Evolutionary conservation across 2,113 vertebrate species (phyloP), one percentile per base, ranked within the genome.

Genomic region (Odobenus rosmarus): DNA sequence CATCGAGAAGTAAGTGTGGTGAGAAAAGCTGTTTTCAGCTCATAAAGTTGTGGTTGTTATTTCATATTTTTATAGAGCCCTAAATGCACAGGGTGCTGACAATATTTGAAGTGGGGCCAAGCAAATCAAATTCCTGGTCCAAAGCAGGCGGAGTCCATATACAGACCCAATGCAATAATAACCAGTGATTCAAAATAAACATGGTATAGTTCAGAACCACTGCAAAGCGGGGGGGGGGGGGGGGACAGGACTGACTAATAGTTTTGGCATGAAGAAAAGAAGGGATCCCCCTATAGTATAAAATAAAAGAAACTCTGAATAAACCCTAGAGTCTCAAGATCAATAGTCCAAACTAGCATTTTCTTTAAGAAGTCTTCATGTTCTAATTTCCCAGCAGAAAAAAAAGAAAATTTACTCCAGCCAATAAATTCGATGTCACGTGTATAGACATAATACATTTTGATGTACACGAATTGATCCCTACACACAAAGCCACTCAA

Each of bases 11-110:
- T 59, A 93, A 88, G 10, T 92, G 82, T 67, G 83, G 86, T 96
- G 72, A 94, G 91, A 93, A 96, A 95, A 94, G 77, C 94, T 97
- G 88, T 96, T 97, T 98, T 94, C 97, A 97, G 95, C 62, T 97
- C 95, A 97, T 96, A 97, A 97, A 95, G 72, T 80, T 82, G 46
- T 95, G 96, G 97, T 87, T 96, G 88, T 97, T 97, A 93, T 97
- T 98, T 98, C 71, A 93, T 94, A 97, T 87, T 98, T 98, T 97
- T 96, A 91, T 83, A 96, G 88, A 89, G 53, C 85, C 81, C 36
- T 97, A 94, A 96, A 94, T 92, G 92, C 46, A 94, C 74, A 96
- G 77, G 74, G 96, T 97, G 95, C 62, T 96, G 96, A 98, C 94
- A 98, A 98, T 96, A 93, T 96, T 88, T 98, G 94, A 97, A 95